Conservation (phyloP, 2,113 vertebrate species). For the Dicentrarchus labrax region DNA sequence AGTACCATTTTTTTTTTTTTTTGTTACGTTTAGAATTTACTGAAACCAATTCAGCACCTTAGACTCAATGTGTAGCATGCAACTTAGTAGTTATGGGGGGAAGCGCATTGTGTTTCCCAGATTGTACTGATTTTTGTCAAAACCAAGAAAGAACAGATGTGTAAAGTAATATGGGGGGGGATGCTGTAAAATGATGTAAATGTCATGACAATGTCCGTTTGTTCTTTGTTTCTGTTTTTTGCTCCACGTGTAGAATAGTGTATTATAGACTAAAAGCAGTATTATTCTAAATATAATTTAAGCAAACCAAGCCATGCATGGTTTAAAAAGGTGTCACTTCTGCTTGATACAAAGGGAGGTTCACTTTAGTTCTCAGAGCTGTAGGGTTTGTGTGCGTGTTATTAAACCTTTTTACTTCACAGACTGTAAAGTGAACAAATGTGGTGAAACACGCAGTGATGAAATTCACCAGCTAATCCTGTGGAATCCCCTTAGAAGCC, state of each 20-base stretch:
- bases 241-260: slow-evolving; percentile 87
- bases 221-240: slow-evolving; percentile 65
- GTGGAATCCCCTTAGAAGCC: slow-evolving; percentile 74
- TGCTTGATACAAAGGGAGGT: slow-evolving; percentile 76
- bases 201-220: slow-evolving; percentile 80
- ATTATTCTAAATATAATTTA: slow-evolving; percentile 93
- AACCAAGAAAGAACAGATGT: slow-evolving; percentile 57
- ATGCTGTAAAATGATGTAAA: slow-evolving; percentile 90
- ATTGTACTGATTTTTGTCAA: slow-evolving; percentile 78
- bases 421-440: slow-evolving; percentile 64
- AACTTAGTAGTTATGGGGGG: slow-evolving; percentile 61
- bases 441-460: slow-evolving; percentile 65
- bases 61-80: slow-evolving; percentile 83
- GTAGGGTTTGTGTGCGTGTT: slow-evolving; percentile 61
- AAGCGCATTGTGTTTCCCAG: slow-evolving; percentile 68
- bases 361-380: slow-evolving; percentile 79
- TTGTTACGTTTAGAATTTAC: slow-evolving; percentile 56
- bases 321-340: slow-evolving; percentile 79
- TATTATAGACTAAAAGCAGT: slow-evolving; percentile 90
- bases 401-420: slow-evolving; percentile 67
- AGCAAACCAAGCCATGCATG: slow-evolving; percentile 86
- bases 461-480: slow-evolving; percentile 64
- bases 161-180: slow-evolving; percentile 78
- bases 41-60: slow-evolving; percentile 83
- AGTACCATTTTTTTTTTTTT: slow-evolving; percentile 43